Base-by-base conservation (phyloP, 2,888 invertebrate species). In the Dendrolimus houi region DNA sequence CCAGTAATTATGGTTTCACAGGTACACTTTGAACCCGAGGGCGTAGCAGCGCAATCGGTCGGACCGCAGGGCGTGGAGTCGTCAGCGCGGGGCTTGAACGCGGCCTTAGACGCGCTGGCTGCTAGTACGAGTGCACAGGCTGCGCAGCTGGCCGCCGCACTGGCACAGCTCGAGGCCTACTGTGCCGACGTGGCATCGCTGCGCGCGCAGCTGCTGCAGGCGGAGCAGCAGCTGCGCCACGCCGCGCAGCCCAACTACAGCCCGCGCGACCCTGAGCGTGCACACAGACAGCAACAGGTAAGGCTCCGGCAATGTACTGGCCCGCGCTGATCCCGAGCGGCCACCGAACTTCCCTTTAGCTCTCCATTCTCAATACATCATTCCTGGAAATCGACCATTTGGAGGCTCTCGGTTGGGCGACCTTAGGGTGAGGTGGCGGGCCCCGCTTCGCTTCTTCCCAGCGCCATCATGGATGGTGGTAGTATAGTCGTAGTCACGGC, bases 1-100 rank as follows among this genome's bases (percentile, higher is more conserved):
- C 3, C 29, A 29, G 3, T 29, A 29, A 29, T 29, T 3, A 0
- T 29, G 29, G 6, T 29, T 29, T 29, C 55, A 57, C 83, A 96
- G 95, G 95, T 97, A 58, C 97, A 98, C 88, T 97, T 97, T 93
- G 94, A 95, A 60, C 94, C 95, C 60, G 96, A 96, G 60, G 94
- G 97, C 82, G 95, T 95, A 95, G 96, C 75, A 94, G 96, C 88
- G 92, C 94, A 71, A 93, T 94, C 74, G 92, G 95, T 62, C 92
- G 94, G 79, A 92, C 95, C 79, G 8, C 79, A 93, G 63, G 94
- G 94, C 65, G 94, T 97, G 56, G 93, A 94, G 72, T 93, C 94
- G 64, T 92, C 94, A 59, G 96, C 95, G 57, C 92, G 93, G 64
- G 94, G 94, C 67, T 91, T 97, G 64, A 86, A 93, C 58, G 86